These are phyloP conservation scores for Leiothrix lutea DNA, from an alignment of 2,113 vertebrate species.

Conservation along the genomic window DNA sequence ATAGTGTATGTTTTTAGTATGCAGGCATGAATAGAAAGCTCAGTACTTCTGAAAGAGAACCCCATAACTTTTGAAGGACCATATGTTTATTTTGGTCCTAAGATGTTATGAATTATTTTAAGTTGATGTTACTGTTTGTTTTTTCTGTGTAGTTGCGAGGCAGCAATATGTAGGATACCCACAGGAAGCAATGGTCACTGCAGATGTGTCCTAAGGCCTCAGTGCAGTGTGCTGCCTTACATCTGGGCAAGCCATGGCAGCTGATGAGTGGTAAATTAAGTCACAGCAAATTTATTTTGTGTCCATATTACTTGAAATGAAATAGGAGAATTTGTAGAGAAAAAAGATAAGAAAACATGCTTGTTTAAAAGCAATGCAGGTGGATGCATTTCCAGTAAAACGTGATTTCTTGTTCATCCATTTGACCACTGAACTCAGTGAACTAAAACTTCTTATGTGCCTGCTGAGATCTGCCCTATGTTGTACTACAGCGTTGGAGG, in stretches of 20 bases:
- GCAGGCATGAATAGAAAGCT: background rate
- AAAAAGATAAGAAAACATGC: background rate
- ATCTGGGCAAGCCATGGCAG: background rate
- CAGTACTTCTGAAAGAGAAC: background rate
- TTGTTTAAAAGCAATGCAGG: background rate
- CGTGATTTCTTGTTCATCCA: background rate
- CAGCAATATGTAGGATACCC: background rate
- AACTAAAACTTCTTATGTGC: background rate
- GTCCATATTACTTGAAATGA: background rate
- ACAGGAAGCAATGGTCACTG: background rate
- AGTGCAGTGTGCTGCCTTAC: background rate
- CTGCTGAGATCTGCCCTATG: slow-evolving; percentile 4
- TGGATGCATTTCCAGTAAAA: background rate
- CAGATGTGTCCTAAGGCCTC: background rate
- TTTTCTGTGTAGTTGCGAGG: background rate
- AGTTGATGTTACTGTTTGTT: background rate
- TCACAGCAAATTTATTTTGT: background rate
- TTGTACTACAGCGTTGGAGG: background rate
- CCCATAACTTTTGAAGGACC: background rate
- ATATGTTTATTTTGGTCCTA: background rate
- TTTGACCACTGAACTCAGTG: background rate
- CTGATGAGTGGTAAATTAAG: background rate
- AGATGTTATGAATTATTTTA: background rate
- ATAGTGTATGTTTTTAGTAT: background rate
- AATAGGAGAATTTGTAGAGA: background rate